These are phyloP conservation scores for Cranoglanis bouderius DNA, from an alignment of 2,113 vertebrate species.

Conservation along the genomic window DNA sequence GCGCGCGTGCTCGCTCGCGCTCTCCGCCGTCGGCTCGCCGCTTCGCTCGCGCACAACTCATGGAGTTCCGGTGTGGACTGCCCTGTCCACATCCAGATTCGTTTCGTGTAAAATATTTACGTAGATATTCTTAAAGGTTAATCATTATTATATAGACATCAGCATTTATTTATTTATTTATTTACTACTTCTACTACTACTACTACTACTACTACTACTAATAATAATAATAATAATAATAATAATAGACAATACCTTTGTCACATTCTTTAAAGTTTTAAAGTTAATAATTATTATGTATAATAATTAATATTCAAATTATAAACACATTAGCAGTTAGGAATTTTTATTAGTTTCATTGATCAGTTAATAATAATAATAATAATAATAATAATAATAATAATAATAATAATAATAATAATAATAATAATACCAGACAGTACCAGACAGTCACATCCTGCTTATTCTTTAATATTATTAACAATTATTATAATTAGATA, in stretches of 20 bases:
- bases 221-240: background rate
- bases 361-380: background rate
- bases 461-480: background rate
- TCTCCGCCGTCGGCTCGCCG: conserved; percentile 17
- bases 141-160: background rate
- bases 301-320: background rate
- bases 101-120: background rate
- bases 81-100: background rate
- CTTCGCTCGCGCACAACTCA: background rate
- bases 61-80: background rate
- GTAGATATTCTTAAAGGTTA: background rate
- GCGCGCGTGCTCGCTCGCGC: background rate
- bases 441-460: background rate
- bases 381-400: background rate
- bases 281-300: background rate
- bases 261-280: background rate
- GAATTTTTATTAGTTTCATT: background rate
- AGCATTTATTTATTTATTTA: background rate
- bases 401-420: background rate
- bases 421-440: background rate
- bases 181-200: background rate
- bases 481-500: background rate
- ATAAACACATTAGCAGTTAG: background rate
- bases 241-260: background rate
- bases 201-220: background rate